Base-by-base conservation (phyloP, 2,888 invertebrate species). In the Zootermopsis nevadensis region DNA sequence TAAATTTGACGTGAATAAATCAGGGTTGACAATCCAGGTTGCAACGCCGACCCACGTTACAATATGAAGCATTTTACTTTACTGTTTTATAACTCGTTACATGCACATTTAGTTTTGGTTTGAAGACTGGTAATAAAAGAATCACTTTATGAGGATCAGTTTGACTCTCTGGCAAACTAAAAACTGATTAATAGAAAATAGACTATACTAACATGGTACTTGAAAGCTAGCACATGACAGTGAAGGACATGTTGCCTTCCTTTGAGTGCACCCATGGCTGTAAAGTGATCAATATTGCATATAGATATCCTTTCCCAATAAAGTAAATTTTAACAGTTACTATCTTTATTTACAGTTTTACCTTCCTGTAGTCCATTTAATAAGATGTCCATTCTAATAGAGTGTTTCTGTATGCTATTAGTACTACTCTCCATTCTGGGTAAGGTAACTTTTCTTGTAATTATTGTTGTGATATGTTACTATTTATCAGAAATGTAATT, bases 231-330 rank as follows among this genome's bases (percentile, higher is more conserved):
- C 60, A 60, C 60, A 12, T 15, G 53, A 27, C n/a, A 60, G n/a
- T 60, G 60, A 10, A 15, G 24, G 53, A 24, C 24, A 10, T 15
- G 19, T 53, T 15, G n/a, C 60, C 27, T 60, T 6, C n/a, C 60
- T 60, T 60, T 60, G 60, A 60, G n/a, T 60, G 60, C 60, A 60
- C 60, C 60, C 60, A 60, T 60, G 60, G 27, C 60, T 60, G 60
- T 60, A 60, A 60, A 60, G 60, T 60, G n/a, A 60, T 60, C 60
- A 27, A n/a, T 60, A 60, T 6, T 60, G n/a, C 60, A 60, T 60
- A 48, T 48, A 60, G 60, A 6, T 60, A 60, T 27, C 60, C 60
- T 27, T n/a, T 60, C 60, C 60, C 27, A 60, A 60, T 60, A 60
- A 60, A 60, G 60, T 27, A 60, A 60, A 60, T n/a, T 55, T 10